These are phyloP conservation scores for Porites rus DNA, from an alignment of 92 coral and sea anemone species.

Conservation along the genomic window DNA sequence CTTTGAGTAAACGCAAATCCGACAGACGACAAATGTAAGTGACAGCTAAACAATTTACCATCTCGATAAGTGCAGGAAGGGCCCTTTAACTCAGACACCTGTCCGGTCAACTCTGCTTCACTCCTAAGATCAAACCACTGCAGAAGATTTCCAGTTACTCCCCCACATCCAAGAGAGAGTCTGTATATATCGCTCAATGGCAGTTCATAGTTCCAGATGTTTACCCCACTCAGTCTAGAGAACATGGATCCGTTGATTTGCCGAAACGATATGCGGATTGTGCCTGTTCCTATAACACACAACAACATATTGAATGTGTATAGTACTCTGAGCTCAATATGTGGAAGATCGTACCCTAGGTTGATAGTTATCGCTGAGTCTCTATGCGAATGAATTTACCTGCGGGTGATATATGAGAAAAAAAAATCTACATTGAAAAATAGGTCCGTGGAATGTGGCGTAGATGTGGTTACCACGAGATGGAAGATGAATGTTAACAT, in stretches of 20 bases:
- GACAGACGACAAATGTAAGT: too few relatives aligned
- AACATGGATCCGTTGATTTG: conserved; percentile 19
- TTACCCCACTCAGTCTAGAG: conserved; percentile 28
- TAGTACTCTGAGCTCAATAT: too few relatives aligned
- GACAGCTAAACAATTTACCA: background rate
- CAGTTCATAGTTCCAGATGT: conserved; percentile 30
- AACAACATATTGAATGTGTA: background rate
- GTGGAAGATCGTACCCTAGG: too few relatives aligned
- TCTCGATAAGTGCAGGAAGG: conserved; percentile 34
- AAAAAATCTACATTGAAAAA: too few relatives aligned
- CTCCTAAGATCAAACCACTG: conserved; percentile 25
- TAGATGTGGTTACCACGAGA: too few relatives aligned
- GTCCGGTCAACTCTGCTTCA: background rate
- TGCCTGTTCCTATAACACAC: conserved; percentile 24
- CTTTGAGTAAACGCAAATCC: too few relatives aligned
- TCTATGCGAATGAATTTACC: too few relatives aligned
- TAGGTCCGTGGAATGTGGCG: too few relatives aligned
- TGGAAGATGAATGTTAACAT: too few relatives aligned
- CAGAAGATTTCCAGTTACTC: conserved; percentile 24
- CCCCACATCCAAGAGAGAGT: conserved; percentile 52
- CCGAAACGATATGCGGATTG: background rate
- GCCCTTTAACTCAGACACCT: background rate
- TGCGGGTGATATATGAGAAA: too few relatives aligned
- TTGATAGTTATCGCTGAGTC: too few relatives aligned
- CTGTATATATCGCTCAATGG: conserved; percentile 12